These are phyloP conservation scores for Andricus grossulariae DNA, from an alignment of 1,140 invertebrate species.

Conservation along the genomic window DNA sequence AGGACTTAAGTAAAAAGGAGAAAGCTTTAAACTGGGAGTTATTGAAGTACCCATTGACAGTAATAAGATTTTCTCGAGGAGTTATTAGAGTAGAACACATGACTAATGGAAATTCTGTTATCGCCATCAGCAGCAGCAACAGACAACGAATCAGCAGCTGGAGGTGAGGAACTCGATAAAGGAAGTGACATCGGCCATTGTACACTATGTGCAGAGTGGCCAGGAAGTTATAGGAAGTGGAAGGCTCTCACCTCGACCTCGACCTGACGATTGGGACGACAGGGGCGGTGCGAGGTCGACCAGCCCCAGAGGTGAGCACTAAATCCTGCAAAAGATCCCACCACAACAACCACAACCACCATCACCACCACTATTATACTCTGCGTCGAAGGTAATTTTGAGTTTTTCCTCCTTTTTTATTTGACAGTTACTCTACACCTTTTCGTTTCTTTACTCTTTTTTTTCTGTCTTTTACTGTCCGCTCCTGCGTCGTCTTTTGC, in stretches of 20 bases:
- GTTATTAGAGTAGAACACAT: too few relatives aligned
- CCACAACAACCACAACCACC: constrained; percentile 60
- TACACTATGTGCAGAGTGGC: constrained; percentile 89
- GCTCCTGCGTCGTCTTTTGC: not conserved
- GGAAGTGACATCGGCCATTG: constrained; percentile 94
- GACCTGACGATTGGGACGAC: constrained; percentile 71
- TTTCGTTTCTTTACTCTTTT: constrained; percentile 35
- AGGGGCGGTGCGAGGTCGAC: constrained; percentile 72
- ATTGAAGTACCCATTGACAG: too few relatives aligned
- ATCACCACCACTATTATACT: constrained; percentile 72
- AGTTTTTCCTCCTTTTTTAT: constrained; percentile 61
- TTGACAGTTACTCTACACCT: constrained; percentile 43
- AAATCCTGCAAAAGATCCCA: constrained; percentile 65
- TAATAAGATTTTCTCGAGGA: too few relatives aligned
- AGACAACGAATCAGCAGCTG: constrained; percentile 78
- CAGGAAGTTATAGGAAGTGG: constrained; percentile 76
- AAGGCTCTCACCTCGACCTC: constrained; percentile 71
- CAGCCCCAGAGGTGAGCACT: constrained; percentile 76
- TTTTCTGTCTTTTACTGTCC: constrained; percentile 39
- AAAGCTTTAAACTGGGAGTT: too few relatives aligned
- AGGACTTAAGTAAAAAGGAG: too few relatives aligned
- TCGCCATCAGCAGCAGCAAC: constrained; percentile 43
- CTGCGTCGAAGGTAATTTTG: constrained; percentile 72
- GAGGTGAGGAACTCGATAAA: constrained; percentile 93
- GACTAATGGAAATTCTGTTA: not conserved